Evolutionary conservation across 2,888 invertebrate genomes (phyloP).

Genomic region (Melinaea marsaeus): DNA sequence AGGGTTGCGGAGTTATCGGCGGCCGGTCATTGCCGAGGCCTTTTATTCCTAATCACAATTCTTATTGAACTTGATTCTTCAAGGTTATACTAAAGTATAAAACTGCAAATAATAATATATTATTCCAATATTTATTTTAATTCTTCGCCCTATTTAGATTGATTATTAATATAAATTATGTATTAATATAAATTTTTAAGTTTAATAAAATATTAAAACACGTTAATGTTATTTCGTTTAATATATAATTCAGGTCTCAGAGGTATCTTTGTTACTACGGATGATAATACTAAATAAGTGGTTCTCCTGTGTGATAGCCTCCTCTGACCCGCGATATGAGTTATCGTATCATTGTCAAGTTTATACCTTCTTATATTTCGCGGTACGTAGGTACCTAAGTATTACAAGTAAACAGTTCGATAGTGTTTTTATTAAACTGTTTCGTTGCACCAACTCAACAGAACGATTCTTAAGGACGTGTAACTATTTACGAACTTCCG

Average conservation of each 20-base stretch:
- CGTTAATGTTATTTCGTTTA: no score
- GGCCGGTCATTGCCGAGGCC: neutral
- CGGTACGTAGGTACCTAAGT: no score
- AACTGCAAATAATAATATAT: neutral
- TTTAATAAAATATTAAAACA: no score
- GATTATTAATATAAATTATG: no score
- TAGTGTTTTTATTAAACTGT: conserved; percentile 1
- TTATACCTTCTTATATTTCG: neutral
- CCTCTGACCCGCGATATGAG: neutral
- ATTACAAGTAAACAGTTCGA: no score
- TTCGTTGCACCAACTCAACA: neutral
- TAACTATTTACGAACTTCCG: no score
- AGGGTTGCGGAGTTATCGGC: neutral
- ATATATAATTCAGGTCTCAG: no score
- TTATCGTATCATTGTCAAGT: conserved; percentile 2
- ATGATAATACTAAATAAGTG: neutral
- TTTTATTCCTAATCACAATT: neutral
- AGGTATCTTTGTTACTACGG: neutral
- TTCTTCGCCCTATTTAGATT: no score
- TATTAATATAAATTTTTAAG: no score
- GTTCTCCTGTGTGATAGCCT: neutral
- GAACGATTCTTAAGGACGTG: neutral
- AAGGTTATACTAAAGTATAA: neutral
- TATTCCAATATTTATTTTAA: neutral
- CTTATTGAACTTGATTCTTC: conserved; percentile 1